These are phyloP conservation scores for Meteorus cinctellus DNA, from an alignment of 2,888 invertebrate genomes.

Conservation along the genomic window DNA sequence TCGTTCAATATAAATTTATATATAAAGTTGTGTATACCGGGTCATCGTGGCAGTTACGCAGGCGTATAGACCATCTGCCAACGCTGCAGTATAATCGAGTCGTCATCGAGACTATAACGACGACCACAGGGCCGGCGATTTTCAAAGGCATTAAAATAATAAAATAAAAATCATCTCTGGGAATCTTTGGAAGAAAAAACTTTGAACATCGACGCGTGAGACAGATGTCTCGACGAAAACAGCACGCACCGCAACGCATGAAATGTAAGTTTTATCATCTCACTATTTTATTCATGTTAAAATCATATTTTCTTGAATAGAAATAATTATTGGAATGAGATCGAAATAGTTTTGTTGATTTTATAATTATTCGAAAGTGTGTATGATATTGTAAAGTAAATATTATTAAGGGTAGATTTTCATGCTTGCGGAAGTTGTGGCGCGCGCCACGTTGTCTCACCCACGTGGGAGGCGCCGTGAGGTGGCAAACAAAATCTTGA, in stretches of 20 bases:
- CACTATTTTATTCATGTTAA: slow-evolving; percentile 1
- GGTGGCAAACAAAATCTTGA: slow-evolving; percentile 68
- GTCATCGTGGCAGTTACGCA: slow-evolving; percentile 14
- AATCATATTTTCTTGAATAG: not conserved
- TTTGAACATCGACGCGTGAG: slow-evolving; percentile 56
- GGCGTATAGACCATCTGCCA: slow-evolving; percentile 16
- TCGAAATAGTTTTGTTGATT: not conserved
- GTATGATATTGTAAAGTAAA: not conserved
- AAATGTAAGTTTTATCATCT: slow-evolving; percentile 73
- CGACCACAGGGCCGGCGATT: not conserved
- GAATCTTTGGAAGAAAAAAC: not conserved
- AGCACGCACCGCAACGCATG: slow-evolving; percentile 76
- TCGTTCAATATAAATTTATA: not conserved
- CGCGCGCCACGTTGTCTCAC: slow-evolving; percentile 65
- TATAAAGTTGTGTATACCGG: not conserved
- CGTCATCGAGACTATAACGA: slow-evolving; percentile 21
- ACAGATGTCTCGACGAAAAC: slow-evolving; percentile 76
- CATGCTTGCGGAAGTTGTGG: slow-evolving; percentile 51
- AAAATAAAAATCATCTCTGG: not conserved
- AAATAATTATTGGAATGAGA: not conserved
- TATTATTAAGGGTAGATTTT: slow-evolving; percentile 10
- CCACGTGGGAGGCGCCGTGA: slow-evolving; percentile 70
- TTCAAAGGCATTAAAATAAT: not conserved
- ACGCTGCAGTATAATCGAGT: slow-evolving; percentile 14
- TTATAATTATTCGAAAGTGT: not conserved